Conservation (phyloP, 2,888 invertebrate species). For the Cremastobaeus sp. region DNA sequence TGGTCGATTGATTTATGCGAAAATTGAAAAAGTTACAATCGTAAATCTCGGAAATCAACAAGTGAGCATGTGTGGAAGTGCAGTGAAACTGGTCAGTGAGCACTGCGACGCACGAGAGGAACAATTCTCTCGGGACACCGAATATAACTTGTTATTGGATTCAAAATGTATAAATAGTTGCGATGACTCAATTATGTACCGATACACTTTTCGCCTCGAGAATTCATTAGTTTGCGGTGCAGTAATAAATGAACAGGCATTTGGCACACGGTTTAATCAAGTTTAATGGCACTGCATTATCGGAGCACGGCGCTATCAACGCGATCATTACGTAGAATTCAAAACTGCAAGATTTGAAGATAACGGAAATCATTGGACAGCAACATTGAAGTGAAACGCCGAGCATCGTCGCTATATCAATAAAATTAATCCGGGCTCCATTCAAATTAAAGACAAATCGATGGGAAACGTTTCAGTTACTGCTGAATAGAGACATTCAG, state of each 20-base stretch:
- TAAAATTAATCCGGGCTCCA: too few species aligned
- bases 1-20: too few species aligned
- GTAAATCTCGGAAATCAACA: constrained; percentile 8
- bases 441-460: too few species aligned
- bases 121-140: constrained; percentile 17
- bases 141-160: constrained; percentile 41
- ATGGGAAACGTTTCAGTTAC: too few species aligned
- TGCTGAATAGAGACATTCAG: too few species aligned
- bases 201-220: constrained; percentile 22
- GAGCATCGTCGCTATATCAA: too few species aligned
- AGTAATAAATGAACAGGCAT: background rate
- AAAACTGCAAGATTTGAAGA: constrained; percentile 12
- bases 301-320: constrained; percentile 15
- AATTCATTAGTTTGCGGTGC: constrained; percentile 8
- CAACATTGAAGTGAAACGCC: too few species aligned
- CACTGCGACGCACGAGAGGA: background rate
- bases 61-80: background rate
- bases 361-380: too few species aligned
- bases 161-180: constrained; percentile 29
- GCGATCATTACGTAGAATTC: constrained; percentile 19
- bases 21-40: constrained; percentile 1
- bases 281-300: constrained; percentile 38
- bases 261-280: constrained; percentile 33
- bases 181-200: constrained; percentile 42
- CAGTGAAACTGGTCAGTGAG: constrained; percentile 13